phyloP scores from a whole-genome alignment of 1,140 invertebrate genomes.

The Drosophila carrolli region DNA sequence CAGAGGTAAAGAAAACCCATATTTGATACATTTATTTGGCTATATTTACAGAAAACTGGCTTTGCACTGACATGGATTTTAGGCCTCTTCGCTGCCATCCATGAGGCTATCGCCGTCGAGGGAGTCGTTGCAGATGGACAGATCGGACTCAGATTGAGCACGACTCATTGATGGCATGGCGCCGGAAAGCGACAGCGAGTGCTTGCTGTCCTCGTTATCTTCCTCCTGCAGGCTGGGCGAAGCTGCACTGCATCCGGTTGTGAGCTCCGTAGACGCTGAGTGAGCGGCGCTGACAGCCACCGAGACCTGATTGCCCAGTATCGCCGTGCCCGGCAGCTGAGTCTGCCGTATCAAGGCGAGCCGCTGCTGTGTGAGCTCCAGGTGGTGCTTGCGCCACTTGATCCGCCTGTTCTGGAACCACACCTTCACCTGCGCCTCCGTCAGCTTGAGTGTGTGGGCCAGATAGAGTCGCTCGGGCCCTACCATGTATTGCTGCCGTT shows the following conservation, averaged over 20 bases:
- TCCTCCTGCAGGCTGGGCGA: constrained; percentile 66
- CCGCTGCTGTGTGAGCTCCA: constrained; percentile 95
- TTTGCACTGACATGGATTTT: constrained; percentile 28
- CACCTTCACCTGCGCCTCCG: constrained; percentile 98
- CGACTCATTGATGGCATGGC: constrained; percentile 56
- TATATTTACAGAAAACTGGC: constrained; percentile 62
- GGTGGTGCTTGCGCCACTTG: constrained; percentile 97
- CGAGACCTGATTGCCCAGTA: constrained; percentile 16
- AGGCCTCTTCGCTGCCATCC: constrained; percentile 77
- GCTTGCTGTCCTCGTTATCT: constrained; percentile 76
- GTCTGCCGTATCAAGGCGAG: constrained; percentile 91
- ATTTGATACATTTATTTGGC: constrained; percentile 66
- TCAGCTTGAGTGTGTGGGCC: constrained; percentile 93
- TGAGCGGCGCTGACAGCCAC: constrained; percentile 21
- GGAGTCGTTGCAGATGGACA: constrained; percentile 83
- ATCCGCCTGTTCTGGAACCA: constrained; percentile 99
- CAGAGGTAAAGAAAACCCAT: constrained; percentile 18
- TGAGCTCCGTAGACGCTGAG: constrained; percentile 34
- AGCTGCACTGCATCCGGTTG: constrained; percentile 27
- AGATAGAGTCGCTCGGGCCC: constrained; percentile 96
- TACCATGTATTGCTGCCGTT: constrained; percentile 97
- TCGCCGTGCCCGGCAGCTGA: constrained; percentile 61
- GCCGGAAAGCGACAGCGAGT: constrained; percentile 55
- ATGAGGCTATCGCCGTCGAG: constrained; percentile 73
- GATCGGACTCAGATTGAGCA: constrained; percentile 73